phyloP scores from a whole-genome alignment of 2,113 vertebrate species.

The Mus pahari region DNA sequence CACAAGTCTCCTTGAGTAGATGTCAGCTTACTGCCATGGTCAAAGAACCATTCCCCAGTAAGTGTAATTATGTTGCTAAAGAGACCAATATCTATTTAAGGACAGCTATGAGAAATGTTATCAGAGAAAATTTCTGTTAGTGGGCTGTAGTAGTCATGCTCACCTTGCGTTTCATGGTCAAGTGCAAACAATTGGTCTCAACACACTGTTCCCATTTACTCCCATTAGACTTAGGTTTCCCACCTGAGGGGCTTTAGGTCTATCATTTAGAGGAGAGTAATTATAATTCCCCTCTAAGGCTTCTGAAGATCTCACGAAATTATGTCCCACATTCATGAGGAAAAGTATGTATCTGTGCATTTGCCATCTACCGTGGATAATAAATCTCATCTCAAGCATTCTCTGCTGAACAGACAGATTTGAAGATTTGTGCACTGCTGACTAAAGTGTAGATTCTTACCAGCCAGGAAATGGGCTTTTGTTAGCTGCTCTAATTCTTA shows the following conservation, averaged over 20 bases:
- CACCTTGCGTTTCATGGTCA: not conserved
- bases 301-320: not conserved
- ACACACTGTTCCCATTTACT: not conserved
- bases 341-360: not conserved
- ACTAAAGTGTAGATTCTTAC: not conserved
- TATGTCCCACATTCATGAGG: not conserved
- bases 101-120: not conserved
- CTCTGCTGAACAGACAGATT: not conserved
- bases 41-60: not conserved
- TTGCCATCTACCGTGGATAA: not conserved
- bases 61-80: not conserved
- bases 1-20: not conserved
- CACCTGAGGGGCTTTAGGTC: accelerated
- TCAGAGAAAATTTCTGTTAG: not conserved
- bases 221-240: not conserved
- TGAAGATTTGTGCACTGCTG: not conserved
- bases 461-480: not conserved
- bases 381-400: not conserved
- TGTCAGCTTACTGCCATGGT: not conserved
- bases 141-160: not conserved
- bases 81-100: not conserved
- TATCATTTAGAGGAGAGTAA: not conserved
- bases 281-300: not conserved
- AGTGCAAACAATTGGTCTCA: not conserved
- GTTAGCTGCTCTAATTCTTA: not conserved